phyloP scores from a whole-genome alignment of 2,797 vertebrate species.

The Artibeus jamaicensis region DNA sequence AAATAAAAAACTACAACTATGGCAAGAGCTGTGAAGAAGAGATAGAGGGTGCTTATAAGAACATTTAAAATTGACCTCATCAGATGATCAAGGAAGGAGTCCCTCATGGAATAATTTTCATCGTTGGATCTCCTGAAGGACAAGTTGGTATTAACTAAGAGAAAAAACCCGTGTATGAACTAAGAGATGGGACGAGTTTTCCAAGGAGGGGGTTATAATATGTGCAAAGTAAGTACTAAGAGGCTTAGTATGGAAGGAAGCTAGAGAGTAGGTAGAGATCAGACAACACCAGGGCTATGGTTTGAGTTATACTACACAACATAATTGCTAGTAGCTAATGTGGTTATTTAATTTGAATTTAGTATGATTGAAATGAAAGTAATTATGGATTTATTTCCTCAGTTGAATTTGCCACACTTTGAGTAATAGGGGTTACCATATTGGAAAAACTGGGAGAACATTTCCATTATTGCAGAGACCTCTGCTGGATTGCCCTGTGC shows the following conservation, averaged over 20 bases:
- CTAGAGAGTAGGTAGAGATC: neutral
- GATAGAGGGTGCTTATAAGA: neutral
- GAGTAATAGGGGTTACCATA: neutral
- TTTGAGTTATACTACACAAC: neutral
- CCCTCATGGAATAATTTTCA: neutral
- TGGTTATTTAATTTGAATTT: neutral
- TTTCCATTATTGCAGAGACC: neutral
- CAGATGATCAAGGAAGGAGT: neutral
- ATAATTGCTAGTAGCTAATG: neutral
- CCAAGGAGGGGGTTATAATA: rapidly evolving
- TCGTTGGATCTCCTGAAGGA: neutral
- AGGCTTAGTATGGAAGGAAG: neutral
- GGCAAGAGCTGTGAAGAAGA: neutral
- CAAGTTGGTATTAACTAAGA: neutral
- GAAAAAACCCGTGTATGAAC: neutral
- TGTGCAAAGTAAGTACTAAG: neutral
- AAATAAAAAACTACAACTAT: neutral
- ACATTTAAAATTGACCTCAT: neutral
- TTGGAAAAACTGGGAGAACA: neutral
- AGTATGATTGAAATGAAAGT: neutral
- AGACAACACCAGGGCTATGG: too few species aligned
- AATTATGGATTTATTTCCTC: neutral
- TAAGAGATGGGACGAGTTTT: neutral
- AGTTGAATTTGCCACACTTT: neutral
- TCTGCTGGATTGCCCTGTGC: neutral